Base-by-base conservation (phyloP, 1,140 invertebrate genomes). In the Dreissena polymorpha region DNA sequence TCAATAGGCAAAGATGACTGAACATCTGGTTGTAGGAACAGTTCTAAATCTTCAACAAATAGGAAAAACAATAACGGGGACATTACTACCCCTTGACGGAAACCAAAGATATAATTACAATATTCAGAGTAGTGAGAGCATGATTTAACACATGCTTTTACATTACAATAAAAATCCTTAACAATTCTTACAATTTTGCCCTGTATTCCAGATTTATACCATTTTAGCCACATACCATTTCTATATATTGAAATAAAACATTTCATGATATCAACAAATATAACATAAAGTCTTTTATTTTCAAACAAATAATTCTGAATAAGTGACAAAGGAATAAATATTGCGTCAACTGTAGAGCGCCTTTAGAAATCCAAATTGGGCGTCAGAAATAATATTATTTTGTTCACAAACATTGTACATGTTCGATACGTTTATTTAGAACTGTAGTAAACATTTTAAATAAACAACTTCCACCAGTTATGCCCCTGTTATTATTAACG, bases 401-500 rank as follows among this genome's bases (percentile, higher is more conserved):
- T 64, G 71, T 18, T 69, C 70, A 55, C 25, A 71, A n/a, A n/a
- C n/a, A n/a, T n/a, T n/a, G n/a, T 23, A 51, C 84, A 39, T 63
- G 18, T 21, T 50, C n/a, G 16, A 78, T 57, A 53, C 74, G 23
- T 51, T 71, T 84, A 74, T 86, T 86, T n/a, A 79, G 21, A 55
- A 85, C 23, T n/a, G 74, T 55, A 23, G 76, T 80, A 21, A 86
- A 86, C 25, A 86, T 23, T 57, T 84, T 80, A 60, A 60, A 57
- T 39, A 83, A 53, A 78, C 49, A 65, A 73, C 80, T 86, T 2
- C 77, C 29, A 10, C 80, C 27, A 23, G 85, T 84, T 39, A 80
- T 86, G 23, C 76, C 85, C 39, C 76, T 80, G 72, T 86, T 81
- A 72, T 80, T 86, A 67, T 76, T 84, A n/a, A 51, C 18, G 25